Evolutionary conservation across 2,797 vertebrate genomes (phyloP).

Genomic region (Hybognathus amarus): DNA sequence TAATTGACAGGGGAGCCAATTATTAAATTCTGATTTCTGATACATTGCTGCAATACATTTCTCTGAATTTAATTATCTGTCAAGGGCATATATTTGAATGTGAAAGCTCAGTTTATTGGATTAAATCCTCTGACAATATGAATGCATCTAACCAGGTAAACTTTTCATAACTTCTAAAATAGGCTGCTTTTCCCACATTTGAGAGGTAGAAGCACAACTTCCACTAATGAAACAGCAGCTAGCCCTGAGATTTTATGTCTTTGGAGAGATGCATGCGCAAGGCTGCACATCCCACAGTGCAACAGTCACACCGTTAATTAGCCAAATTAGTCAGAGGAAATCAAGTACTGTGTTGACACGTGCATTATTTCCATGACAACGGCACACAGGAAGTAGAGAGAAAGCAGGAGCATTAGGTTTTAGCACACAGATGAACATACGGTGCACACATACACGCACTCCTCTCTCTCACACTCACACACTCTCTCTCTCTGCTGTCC

Average conservation of each 20-base stretch:
- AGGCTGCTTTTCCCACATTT: neutral
- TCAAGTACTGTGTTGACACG: slow-evolving; percentile 56
- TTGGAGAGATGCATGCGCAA: slow-evolving; percentile 38
- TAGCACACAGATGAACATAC: slow-evolving; percentile 33
- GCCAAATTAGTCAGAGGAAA: slow-evolving; percentile 63
- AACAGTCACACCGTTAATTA: slow-evolving; percentile 64
- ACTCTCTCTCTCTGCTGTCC: slow-evolving; percentile 34
- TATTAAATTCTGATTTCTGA: slow-evolving; percentile 18
- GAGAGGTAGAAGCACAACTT: neutral
- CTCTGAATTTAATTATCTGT: slow-evolving; percentile 1
- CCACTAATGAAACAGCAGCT: slow-evolving; percentile 33
- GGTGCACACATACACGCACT: neutral
- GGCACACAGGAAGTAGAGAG: slow-evolving; percentile 47
- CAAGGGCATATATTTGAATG: slow-evolving; percentile 17
- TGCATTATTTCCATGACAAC: slow-evolving; percentile 57
- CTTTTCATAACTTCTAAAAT: neutral
- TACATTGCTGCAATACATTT: neutral
- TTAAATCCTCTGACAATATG: neutral
- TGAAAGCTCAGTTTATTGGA: neutral
- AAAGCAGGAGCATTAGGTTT: slow-evolving; percentile 52
- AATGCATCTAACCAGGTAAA: neutral
- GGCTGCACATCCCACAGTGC: slow-evolving; percentile 47
- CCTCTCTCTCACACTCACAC: neutral
- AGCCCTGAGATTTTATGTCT: slow-evolving; percentile 28
- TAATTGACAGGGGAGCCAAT: slow-evolving; percentile 15